Evolutionary conservation across 2,888 invertebrate species (phyloP), one percentile per base, ranked within the genome.

Genomic region (Agrochola lota): DNA sequence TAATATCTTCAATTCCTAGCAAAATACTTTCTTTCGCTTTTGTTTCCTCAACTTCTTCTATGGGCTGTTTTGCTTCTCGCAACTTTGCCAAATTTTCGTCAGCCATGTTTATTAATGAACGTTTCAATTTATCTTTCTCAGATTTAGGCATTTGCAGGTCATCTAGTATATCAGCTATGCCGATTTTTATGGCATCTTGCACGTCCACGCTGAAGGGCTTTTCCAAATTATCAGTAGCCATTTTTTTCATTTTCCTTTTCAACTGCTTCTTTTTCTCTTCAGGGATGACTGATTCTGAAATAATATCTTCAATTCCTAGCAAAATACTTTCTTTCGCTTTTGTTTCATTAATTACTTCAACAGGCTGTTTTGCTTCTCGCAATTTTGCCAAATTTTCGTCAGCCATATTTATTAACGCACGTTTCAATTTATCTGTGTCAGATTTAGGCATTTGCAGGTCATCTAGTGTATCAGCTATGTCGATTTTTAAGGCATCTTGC

Each of bases 111-210:
- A 17, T 17, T 52, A 52, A 52, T 7, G 17, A 1, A 52, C 20
- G 49, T 52, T 20, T 52, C 7, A 52, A 52, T 7, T 52, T 52
- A 7, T 52, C 17, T 52, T 52, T 52, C 20, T 20, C 49, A 6
- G 49, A 52, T 52, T 52, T 52, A 7, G 49, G 7, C 7, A 52
- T 30, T 6, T 69, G 35, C 6, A 67, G 20, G 0, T 35, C 5
- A 8, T 15, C 12, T 57, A 79, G 0, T 35, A n/a, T n/a, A 87
- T 64, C 40, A 43, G 17, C 17, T 64, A 64, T 64, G 17, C n/a
- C 17, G 2, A 43, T 40, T 17, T 40, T 43, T n/a, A 64, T 83
- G 8, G 55, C 63, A 23, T 63, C 60, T 43, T 46, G 75, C 2
- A 80, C 49, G 8, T 68, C n/a, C 11, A 17, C 43, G 2, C 62